phyloP scores from a whole-genome alignment of 2,113 vertebrate genomes.

The Datnioides undecimradiatus region DNA sequence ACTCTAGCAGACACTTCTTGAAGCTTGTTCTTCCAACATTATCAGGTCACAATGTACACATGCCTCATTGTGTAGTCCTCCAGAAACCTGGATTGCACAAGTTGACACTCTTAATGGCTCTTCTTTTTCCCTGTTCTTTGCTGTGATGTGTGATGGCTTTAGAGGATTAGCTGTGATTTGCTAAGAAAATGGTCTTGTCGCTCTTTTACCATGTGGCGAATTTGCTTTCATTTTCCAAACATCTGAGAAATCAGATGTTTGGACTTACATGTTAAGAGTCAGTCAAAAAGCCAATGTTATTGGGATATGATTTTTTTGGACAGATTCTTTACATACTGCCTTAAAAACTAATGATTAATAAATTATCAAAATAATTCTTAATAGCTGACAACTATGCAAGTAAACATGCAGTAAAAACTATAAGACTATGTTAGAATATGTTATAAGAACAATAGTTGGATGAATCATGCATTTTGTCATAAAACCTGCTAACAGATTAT shows the following conservation, averaged over 20 bases:
- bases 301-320: too few species aligned
- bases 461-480: too few species aligned
- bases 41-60: slow-evolving; percentile 29
- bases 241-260: too few species aligned
- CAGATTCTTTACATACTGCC: too few species aligned
- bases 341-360: too few species aligned
- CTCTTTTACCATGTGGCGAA: not conserved
- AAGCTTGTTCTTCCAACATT: slow-evolving; percentile 11
- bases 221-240: not conserved
- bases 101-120: not conserved
- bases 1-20: not conserved
- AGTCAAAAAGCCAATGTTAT: too few species aligned
- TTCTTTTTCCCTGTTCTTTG: slow-evolving; percentile 16
- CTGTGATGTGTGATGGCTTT: not conserved
- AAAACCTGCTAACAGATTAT: not conserved
- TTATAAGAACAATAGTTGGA: too few species aligned
- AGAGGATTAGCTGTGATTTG: not conserved
- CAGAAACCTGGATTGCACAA: slow-evolving; percentile 24
- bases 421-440: too few species aligned
- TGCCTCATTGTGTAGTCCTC: not conserved
- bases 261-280: too few species aligned
- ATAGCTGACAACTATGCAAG: too few species aligned
- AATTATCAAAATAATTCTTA: too few species aligned
- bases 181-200: not conserved
- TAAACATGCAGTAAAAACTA: too few species aligned